A percentile compares a stretch with the other conserved stretches of the same genome.
These are phyloP conservation scores for Chroicocephalus ridibundus DNA, from an alignment of 2,113 vertebrate species.

Conservation along the genomic window DNA sequence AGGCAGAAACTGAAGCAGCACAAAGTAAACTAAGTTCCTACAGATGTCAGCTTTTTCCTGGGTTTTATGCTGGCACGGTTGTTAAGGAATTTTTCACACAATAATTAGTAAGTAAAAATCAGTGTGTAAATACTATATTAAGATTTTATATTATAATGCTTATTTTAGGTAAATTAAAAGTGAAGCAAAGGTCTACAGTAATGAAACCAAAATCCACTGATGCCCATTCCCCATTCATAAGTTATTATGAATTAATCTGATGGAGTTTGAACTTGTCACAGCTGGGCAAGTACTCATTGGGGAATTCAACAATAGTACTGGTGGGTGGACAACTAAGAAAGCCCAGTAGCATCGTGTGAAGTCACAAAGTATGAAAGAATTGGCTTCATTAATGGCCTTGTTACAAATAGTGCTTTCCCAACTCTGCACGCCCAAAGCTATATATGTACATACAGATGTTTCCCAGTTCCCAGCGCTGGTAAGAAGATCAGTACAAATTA, in stretches of 20 bases:
- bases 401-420: background rate
- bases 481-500: background rate
- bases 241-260: background rate
- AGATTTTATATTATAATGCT: background rate
- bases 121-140: background rate
- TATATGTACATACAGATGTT: background rate
- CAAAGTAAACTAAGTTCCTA: background rate
- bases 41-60: background rate
- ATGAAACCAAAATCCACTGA: background rate
- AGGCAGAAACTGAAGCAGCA: background rate
- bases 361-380: background rate
- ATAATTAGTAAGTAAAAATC: background rate
- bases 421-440: background rate
- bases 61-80: background rate
- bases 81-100: background rate
- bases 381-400: background rate
- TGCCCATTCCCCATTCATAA: background rate
- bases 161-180: background rate
- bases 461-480: background rate
- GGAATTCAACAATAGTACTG: rapidly evolving
- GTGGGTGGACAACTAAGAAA: background rate
- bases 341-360: background rate
- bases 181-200: background rate
- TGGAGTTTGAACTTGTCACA: background rate
- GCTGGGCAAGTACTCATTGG: background rate